phyloP scores from a whole-genome alignment of 2,113 vertebrate genomes.

The Suricata suricatta region DNA sequence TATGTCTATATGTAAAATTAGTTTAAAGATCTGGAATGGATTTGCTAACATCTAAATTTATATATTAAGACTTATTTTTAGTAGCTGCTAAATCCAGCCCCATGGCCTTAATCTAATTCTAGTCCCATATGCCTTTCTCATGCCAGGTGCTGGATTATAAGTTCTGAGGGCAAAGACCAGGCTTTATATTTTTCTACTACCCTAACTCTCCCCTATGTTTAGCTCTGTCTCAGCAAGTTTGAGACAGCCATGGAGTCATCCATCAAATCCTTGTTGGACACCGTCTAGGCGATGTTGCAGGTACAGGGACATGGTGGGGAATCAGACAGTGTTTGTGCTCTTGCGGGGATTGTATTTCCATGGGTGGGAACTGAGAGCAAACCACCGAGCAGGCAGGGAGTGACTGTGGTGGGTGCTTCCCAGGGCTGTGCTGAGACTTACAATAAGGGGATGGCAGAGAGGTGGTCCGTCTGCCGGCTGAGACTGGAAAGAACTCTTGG shows the following conservation, averaged over 20 bases:
- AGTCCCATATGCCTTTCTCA: not conserved
- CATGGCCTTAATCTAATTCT: not conserved
- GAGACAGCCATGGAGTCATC: not conserved
- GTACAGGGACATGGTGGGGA: not conserved
- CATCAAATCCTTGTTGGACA: not conserved
- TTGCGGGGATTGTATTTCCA: not conserved
- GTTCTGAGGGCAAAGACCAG: not conserved
- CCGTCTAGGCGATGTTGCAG: not conserved
- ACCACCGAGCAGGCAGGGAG: not conserved
- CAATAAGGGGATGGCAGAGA: not conserved
- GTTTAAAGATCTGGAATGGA: constrained; percentile 38
- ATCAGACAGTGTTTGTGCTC: not conserved
- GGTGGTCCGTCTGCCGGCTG: no score
- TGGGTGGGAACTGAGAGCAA: not conserved
- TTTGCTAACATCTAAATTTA: constrained; percentile 42
- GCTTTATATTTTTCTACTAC: not conserved
- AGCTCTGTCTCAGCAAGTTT: not conserved
- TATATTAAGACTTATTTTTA: constrained; percentile 35
- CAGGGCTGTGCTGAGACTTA: not conserved
- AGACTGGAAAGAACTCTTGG: not conserved
- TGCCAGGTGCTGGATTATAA: not conserved
- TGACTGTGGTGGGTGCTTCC: not conserved
- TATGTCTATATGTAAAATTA: constrained; percentile 35
- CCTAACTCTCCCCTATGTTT: not conserved
- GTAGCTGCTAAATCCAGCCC: constrained; percentile 33